Evolutionary conservation across 2,113 vertebrate species (phyloP).

Genomic region (Sceloporus tristichus): DNA sequence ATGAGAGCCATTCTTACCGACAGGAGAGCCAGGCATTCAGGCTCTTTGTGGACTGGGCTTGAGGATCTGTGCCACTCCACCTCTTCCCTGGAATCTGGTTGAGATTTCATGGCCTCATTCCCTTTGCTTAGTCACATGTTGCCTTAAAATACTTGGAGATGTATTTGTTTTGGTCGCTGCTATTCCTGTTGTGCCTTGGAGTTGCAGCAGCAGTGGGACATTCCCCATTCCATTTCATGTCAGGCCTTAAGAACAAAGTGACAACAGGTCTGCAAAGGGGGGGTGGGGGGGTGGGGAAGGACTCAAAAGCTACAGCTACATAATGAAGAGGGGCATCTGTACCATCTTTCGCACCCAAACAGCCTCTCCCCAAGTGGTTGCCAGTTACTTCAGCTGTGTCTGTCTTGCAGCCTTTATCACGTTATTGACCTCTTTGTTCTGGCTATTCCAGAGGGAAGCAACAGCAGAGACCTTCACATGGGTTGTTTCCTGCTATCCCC

Average conservation of each 20-base stretch:
- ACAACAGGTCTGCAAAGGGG: too few relatives aligned
- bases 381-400: not conserved
- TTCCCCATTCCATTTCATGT: not conserved
- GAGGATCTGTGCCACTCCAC: not conserved
- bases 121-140: not conserved
- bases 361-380: not conserved
- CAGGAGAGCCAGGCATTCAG: not conserved
- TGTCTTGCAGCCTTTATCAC: not conserved
- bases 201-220: not conserved
- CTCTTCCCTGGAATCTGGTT: not conserved
- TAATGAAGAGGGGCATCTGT: not conserved
- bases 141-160: constrained; percentile 8
- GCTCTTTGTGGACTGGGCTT: not conserved
- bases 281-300: not conserved
- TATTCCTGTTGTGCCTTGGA: not conserved
- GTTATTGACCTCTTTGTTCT: not conserved
- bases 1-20: not conserved
- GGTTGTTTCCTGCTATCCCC: not conserved
- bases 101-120: not conserved
- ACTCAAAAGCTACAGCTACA: not conserved
- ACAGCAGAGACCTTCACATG: not conserved
- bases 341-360: not conserved
- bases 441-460: not conserved
- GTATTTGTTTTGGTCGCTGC: not conserved
- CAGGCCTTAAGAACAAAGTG: not conserved